phyloP scores from a whole-genome alignment of 2,797 vertebrate genomes.

The Gymnocypris eckloni region DNA sequence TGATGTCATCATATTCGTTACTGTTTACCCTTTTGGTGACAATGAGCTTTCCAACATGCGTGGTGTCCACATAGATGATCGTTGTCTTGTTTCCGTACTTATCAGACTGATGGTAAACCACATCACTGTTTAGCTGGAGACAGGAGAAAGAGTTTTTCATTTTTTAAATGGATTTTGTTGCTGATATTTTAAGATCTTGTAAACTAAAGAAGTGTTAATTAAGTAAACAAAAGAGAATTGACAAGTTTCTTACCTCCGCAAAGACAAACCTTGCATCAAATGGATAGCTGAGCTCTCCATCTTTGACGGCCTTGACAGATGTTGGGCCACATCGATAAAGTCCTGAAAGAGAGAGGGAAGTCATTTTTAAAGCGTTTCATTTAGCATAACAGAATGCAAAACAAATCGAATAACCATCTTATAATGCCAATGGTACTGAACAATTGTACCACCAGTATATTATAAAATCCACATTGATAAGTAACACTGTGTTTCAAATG shows the following conservation, averaged over 20 bases:
- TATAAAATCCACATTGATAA: neutral
- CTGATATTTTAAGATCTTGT: neutral
- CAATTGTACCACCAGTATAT: neutral
- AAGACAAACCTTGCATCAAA: slow-evolving; percentile 87
- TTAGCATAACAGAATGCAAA: neutral
- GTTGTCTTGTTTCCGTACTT: slow-evolving; percentile 75
- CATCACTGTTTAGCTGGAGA: slow-evolving; percentile 87
- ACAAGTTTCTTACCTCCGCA: slow-evolving; percentile 78
- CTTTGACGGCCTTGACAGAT: slow-evolving; percentile 85
- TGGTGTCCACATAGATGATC: slow-evolving; percentile 72
- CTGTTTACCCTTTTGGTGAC: slow-evolving; percentile 81
- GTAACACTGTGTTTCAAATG: neutral
- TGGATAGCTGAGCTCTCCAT: slow-evolving; percentile 81
- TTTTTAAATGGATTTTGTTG: neutral
- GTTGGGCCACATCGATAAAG: slow-evolving; percentile 89
- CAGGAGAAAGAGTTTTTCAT: neutral
- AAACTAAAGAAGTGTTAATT: neutral
- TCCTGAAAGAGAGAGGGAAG: slow-evolving; percentile 64
- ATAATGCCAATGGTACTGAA: neutral
- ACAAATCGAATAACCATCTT: neutral
- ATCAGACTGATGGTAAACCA: slow-evolving; percentile 77
- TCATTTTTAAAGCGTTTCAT: neutral
- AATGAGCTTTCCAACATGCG: slow-evolving; percentile 76
- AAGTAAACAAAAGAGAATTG: neutral
- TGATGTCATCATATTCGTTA: slow-evolving; percentile 73